These are phyloP conservation scores for Dendrolimus kikuchii DNA, from an alignment of 1,140 invertebrate genomes.

Conservation along the genomic window DNA sequence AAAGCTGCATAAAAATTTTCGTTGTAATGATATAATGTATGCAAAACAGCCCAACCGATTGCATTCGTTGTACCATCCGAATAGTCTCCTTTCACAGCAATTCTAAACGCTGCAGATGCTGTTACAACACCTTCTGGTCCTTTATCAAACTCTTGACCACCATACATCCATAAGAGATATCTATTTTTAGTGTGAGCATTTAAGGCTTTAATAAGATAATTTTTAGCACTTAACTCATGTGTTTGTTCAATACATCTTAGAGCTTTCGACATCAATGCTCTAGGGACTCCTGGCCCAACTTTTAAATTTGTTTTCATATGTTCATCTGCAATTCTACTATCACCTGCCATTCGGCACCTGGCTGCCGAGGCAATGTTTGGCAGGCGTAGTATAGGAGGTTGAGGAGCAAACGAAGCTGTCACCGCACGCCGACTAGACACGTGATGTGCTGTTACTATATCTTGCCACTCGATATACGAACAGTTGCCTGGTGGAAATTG, in stretches of 20 bases:
- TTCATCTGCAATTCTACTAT: slow-evolving; percentile 33
- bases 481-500: slow-evolving; percentile 45
- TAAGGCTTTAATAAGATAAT: slow-evolving; percentile 38
- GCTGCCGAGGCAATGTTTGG: slow-evolving; percentile 29
- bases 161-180: slow-evolving; percentile 53
- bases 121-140: slow-evolving; percentile 21
- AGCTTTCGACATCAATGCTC: slow-evolving; percentile 36
- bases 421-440: slow-evolving; percentile 50
- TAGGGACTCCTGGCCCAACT: slow-evolving; percentile 30
- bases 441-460: slow-evolving; percentile 50
- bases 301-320: slow-evolving; percentile 38
- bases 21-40: slow-evolving; percentile 45
- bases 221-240: slow-evolving; percentile 32
- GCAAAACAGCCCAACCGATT: slow-evolving; percentile 55
- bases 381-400: slow-evolving; percentile 27
- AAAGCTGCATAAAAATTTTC: slow-evolving; percentile 43
- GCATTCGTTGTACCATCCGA: slow-evolving; percentile 47
- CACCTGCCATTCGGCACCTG: slow-evolving; percentile 35
- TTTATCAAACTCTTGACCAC: slow-evolving; percentile 42
- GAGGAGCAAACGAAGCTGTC: slow-evolving; percentile 51
- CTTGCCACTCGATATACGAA: slow-evolving; percentile 42
- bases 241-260: slow-evolving; percentile 45
- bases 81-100: slow-evolving; percentile 46
- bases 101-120: slow-evolving; percentile 45
- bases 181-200: slow-evolving; percentile 37